Evolutionary conservation across 2,797 vertebrate genomes (phyloP), one percentile per base, ranked within the genome.

Genomic region (Gallinago stenura): DNA sequence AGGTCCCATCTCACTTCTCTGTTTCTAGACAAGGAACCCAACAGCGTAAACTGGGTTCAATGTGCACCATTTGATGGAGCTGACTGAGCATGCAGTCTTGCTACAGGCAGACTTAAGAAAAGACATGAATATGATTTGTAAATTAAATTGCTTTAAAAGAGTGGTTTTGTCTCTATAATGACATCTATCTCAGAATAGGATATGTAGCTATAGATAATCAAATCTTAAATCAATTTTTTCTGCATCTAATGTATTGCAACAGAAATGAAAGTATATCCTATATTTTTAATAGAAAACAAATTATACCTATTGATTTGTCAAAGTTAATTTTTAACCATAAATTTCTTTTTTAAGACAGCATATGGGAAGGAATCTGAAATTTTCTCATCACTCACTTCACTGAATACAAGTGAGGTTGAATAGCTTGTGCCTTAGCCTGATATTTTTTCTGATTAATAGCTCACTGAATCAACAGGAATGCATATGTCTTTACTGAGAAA

Each of bases 371-470:
- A 88, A 65, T 54, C 22, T 45, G 64, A 96, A 80, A 80, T 72
- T 94, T 64, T 75, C 80, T 91, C 77, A 68, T 80, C 13, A 5
- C 37, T 97, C 85, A 33, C 54, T 89, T 95, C 51, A 82, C 19
- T 56, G 70, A 94, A 93, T 37, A 51, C 53, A 80, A 4, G 13
- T 68, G 12, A 93, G 91, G 15, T 82, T 88, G 57, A 95, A 79
- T 80, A 82, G 22, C 21, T 70, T 90, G 9, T 88, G 28, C 18
- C 30, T 87, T 70, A 54, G 24, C 16, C 72, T 56, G 53, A 28
- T 39, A 17, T 76, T 66, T 83, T 93, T 80, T 75, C 72, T 91
- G 83, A 51, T 30, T 89, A 83, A 73, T 87, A 93, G 48, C n/a
- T 68, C 33, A 41, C 19, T 82, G 78, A 83, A 69, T 73, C 43